Conservation (phyloP, 2,797 vertebrate species). For the Lithobates pipiens region DNA sequence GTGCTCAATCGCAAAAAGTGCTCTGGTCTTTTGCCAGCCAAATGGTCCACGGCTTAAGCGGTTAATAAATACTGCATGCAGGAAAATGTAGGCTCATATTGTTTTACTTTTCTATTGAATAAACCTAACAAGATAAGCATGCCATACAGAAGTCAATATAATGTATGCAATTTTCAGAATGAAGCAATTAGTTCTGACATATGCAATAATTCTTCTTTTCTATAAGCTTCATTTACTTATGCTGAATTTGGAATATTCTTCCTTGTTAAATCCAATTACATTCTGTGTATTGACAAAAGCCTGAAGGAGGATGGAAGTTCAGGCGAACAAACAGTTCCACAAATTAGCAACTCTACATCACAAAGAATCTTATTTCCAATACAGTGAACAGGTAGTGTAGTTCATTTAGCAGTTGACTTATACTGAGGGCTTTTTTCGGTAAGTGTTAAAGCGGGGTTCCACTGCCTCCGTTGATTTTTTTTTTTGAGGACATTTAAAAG, state of each 20-base stretch:
- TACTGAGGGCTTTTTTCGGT: not conserved
- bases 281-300: slow-evolving; percentile 42
- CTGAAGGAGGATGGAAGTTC: slow-evolving; percentile 47
- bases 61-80: not conserved
- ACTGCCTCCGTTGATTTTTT: too few species aligned
- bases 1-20: too few species aligned
- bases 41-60: too few species aligned
- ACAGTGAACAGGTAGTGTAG: slow-evolving; percentile 35
- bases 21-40: too few species aligned
- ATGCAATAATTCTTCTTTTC: not conserved
- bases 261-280: slow-evolving; percentile 53
- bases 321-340: slow-evolving; percentile 31
- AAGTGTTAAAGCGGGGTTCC: too few species aligned
- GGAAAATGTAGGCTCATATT: not conserved
- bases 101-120: not conserved
- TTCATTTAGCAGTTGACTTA: slow-evolving; percentile 22
- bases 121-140: not conserved
- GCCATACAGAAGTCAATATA: not conserved
- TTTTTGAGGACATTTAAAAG: too few species aligned
- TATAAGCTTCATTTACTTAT: slow-evolving; percentile 22
- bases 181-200: slow-evolving; percentile 14
- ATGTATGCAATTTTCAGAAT: not conserved
- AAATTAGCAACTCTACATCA: slow-evolving; percentile 33
- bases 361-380: slow-evolving; percentile 48
- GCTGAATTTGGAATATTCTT: slow-evolving; percentile 17